Evolutionary conservation across 2,797 vertebrate genomes (phyloP), one percentile per base, ranked within the genome.

Genomic region (Sebastes reedi): DNA sequence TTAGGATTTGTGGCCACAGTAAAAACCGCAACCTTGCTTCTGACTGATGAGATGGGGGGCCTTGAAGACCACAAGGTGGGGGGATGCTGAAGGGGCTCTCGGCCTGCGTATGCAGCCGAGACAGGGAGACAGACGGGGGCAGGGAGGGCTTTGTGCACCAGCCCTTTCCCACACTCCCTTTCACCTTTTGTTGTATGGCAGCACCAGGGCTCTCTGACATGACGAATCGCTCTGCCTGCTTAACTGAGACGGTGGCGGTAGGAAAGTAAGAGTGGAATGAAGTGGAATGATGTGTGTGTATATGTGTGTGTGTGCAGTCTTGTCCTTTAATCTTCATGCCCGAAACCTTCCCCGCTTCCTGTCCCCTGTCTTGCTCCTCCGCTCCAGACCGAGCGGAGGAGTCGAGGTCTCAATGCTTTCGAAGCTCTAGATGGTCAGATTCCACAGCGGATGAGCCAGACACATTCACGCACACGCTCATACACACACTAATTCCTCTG

Each of bases 91-190:
- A 77, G 77, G 72, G 70, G 68, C 67, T 81, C 80, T 52, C 16
- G 30, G 66, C 77, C 78, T 36, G 73, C 80, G 67, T 87, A 90
- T 91, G 92, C 81, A 84, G 70, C 79, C n/a, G 75, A 93, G 92
- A 89, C 92, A 87, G 80, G 69, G 83, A 91, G 85, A 88, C 90
- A 92, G 91, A 90, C 83, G 83, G 94, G 93, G 93, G 93, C 91
- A 95, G 90, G 89, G 84, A 75, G 73, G 76, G 86, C 91, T 93
- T 95, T 94, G 94, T 95, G 88, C 82, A 88, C 66, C 83, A 85
- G 91, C 89, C 90, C 91, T 95, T 95, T 96, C 94, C 95, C 95
- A 95, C 95, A 95, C 93, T 94, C 94, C 92, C 86, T 92, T 93
- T 95, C 93, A 94, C 93, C 93, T 95, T 94, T 93, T 93, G 87